Conservation (phyloP, 2,888 invertebrate genomes). For the Ctena decussata region DNA sequence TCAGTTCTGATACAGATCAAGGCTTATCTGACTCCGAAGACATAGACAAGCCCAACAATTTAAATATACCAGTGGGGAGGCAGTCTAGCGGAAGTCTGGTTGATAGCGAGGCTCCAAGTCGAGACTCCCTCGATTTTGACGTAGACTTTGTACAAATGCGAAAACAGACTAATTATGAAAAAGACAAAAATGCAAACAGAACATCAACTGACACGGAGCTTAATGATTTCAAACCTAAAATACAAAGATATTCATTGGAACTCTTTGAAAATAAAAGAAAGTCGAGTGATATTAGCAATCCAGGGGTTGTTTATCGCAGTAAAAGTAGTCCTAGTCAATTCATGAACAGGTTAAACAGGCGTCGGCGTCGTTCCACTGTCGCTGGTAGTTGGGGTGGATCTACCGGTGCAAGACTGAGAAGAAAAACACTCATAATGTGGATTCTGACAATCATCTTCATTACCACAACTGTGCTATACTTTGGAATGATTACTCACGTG, state of each 20-base stretch:
- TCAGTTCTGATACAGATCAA: neutral
- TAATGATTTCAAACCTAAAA: neutral
- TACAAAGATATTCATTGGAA: neutral
- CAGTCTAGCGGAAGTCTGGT: conserved; percentile 7
- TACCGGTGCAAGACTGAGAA: conserved; percentile 35
- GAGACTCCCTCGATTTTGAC: neutral
- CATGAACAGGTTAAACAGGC: neutral
- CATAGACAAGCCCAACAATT: neutral
- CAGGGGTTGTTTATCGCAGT: neutral
- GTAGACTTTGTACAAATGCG: neutral
- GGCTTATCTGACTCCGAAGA: conserved; percentile 51
- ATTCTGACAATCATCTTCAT: conserved; percentile 57
- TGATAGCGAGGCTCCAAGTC: conserved; percentile 1
- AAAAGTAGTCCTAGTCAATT: conserved; percentile 5
- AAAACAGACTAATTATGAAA: neutral
- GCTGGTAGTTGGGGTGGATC: conserved; percentile 35
- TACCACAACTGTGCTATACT: conserved; percentile 53
- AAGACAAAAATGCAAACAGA: neutral
- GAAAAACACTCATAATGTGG: conserved; percentile 66
- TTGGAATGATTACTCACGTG: conserved; percentile 46
- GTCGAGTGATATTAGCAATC: neutral
- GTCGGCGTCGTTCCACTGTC: conserved; percentile 49
- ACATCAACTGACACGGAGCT: neutral
- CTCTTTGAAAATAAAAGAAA: neutral
- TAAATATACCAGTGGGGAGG: neutral